Percentiles rank a stretch among this genome's conserved stretches.
phyloP scores from a whole-genome alignment of 2,797 vertebrate genomes.

The Acestrorhynchus altus region DNA sequence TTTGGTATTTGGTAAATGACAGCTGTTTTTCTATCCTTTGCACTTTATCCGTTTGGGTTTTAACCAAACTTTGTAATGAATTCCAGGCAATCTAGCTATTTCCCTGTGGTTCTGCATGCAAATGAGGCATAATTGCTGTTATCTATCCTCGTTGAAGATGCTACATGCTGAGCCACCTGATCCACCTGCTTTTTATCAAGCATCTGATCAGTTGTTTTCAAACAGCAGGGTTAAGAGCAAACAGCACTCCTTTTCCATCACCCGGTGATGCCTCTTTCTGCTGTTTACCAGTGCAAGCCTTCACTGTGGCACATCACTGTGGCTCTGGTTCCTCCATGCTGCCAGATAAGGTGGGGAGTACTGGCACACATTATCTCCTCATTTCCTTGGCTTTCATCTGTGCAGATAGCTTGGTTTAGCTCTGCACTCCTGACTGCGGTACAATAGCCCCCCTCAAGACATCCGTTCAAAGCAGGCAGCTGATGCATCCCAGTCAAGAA shows the following conservation, averaged over 20 bases:
- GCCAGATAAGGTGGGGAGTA: neutral
- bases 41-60: neutral
- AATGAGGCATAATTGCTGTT: neutral
- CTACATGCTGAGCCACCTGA: neutral
- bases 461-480: neutral
- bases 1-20: neutral
- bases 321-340: neutral
- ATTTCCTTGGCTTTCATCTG: slow-evolving; percentile 4
- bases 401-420: neutral
- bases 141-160: neutral
- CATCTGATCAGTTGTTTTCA: slow-evolving; percentile 1
- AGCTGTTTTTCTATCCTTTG: neutral
- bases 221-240: slow-evolving; percentile 15
- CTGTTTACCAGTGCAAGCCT: slow-evolving; percentile 17
- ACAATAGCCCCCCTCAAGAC: slow-evolving; percentile 8
- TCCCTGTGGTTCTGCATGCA: neutral
- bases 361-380: slow-evolving; percentile 7
- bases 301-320: neutral
- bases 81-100: neutral
- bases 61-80: neutral
- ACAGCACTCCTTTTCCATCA: neutral
- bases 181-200: neutral
- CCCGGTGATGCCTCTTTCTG: neutral
- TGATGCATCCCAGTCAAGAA: slow-evolving; percentile 1
- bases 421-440: slow-evolving; percentile 16